These are phyloP conservation scores for Larimichthys polyactis DNA, from an alignment of 2,113 vertebrate species.

Conservation along the genomic window DNA sequence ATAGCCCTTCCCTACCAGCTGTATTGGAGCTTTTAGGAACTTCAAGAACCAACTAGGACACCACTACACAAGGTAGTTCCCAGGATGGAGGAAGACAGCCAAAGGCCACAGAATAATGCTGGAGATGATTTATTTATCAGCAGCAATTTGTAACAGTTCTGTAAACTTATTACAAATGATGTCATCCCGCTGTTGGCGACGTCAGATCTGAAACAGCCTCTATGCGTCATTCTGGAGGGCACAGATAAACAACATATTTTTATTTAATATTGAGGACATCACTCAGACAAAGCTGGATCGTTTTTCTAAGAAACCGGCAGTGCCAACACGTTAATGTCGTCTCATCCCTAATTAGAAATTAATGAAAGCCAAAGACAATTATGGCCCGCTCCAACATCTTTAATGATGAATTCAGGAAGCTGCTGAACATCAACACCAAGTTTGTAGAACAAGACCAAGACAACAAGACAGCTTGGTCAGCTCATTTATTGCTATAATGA, in stretches of 20 bases:
- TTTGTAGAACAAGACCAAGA: constrained; percentile 10
- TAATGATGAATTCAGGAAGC: constrained; percentile 29
- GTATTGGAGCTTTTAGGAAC: constrained; percentile 12
- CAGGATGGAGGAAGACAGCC: neutral
- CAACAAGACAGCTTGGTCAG: constrained; percentile 7
- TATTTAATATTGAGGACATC: neutral
- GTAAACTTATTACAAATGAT: neutral
- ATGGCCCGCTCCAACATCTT: neutral
- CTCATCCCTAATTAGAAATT: constrained; percentile 26
- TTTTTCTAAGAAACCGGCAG: neutral
- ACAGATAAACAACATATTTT: neutral
- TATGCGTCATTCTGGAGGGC: neutral
- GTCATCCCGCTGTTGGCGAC: neutral
- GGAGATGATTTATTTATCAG: neutral
- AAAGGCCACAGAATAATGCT: neutral
- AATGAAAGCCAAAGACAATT: constrained; percentile 41
- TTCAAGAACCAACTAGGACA: constrained; percentile 3
- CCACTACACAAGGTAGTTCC: constrained; percentile 14
- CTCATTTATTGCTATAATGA: constrained; percentile 5
- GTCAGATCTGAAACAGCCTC: neutral
- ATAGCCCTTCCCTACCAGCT: constrained; percentile 40
- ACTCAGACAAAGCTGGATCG: neutral
- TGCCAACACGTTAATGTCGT: neutral
- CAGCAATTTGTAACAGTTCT: neutral
- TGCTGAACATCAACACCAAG: constrained; percentile 7